Base-by-base conservation (phyloP, 2,888 invertebrate genomes). In the Lagria hirta region DNA sequence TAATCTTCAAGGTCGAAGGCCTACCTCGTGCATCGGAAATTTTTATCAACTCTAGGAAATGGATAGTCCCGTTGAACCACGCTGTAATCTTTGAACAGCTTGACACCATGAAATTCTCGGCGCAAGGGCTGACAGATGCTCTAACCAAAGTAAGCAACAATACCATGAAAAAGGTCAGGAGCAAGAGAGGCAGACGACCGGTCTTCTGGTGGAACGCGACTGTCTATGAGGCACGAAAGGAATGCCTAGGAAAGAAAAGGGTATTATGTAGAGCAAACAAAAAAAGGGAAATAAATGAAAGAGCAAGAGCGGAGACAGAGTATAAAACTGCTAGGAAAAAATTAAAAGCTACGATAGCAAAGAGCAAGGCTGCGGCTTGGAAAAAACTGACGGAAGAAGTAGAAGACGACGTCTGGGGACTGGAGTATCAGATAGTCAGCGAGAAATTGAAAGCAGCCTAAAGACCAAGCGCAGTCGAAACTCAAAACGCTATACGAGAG, bases 1-100 rank as follows among this genome's bases (percentile, higher is more conserved):
- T 46, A 5, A 5, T 6, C 3, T 43, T 20, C 7, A 37, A 35
- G 14, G 36, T 28, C 17, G 32, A 29, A 37, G 27, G 32, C 14
- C 30, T 24, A 18, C 13, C 7, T 6, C 7, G 18, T 6, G 5
- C 18, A 7, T 18, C 18, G 6, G 6, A 7, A 7, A 4, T 6
- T 6, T 18, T 18, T 6, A 6, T 18, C 18, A 18, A 18, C 18
- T 6, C 5, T 4, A 7, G 6, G 6, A 18, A 18, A 7, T 18
- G 4, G 4, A 7, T 18, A 18, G 6, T 6, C 18, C 5, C 7
- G 18, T 6, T 18, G 6, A 18, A 18, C 5, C 5, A 18, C 18
- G 4, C 18, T 6, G 18, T 6, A 7, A 18, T 6, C 18, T 6
- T 6, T 18, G 6, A 6, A 7, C 5, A 7, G 6, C 7, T 4